Conservation (phyloP, 1,140 invertebrate genomes). For the Tetraneura akinire region DNA sequence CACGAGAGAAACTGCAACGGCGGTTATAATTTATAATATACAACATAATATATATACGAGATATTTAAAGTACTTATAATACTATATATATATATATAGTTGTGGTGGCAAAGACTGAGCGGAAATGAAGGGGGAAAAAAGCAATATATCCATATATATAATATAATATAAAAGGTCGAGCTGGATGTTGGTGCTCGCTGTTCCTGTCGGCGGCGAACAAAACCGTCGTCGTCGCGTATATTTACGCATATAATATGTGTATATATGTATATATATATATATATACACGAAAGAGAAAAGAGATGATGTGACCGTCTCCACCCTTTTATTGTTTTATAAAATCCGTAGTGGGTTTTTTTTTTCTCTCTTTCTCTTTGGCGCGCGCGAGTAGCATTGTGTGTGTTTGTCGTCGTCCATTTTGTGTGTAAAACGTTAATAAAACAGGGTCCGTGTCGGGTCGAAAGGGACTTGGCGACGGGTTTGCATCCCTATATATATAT, state of each 20-base stretch:
- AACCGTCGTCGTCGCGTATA: no score
- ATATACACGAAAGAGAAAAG: background rate
- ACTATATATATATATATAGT: background rate
- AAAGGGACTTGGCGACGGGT: background rate
- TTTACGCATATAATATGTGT: no score
- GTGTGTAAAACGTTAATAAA: constrained; percentile 44
- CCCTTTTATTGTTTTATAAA: constrained; percentile 43
- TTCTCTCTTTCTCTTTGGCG: background rate
- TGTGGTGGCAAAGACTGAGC: background rate
- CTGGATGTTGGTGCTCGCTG: background rate
- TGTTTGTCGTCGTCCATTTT: constrained; percentile 11
- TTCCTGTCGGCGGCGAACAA: no score
- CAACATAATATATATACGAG: background rate
- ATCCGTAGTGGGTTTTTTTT: constrained; percentile 24
- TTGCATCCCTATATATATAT: background rate
- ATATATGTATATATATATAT: background rate
- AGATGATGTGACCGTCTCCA: background rate
- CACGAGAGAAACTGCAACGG: background rate
- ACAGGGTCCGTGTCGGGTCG: constrained; percentile 5
- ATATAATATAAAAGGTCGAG: constrained; percentile 17
- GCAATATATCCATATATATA: no score
- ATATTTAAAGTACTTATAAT: background rate
- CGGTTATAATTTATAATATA: no score
- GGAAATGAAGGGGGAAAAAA: background rate
- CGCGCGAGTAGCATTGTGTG: background rate